Evolutionary conservation across 2,113 vertebrate genomes (phyloP), one percentile per base, ranked within the genome.

Genomic region (Crotalus helleri): DNA sequence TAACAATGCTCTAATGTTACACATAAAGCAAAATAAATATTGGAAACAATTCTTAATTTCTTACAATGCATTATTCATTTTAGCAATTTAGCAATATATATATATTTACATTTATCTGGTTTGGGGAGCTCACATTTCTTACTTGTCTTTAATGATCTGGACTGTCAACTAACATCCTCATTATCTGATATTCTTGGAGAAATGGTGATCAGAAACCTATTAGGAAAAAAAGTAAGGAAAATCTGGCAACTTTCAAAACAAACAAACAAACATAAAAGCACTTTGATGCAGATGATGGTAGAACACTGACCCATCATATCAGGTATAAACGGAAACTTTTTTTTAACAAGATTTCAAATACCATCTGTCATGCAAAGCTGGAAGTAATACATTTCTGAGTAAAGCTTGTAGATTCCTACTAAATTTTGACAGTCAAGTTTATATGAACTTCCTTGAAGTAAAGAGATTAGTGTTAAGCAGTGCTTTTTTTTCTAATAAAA

Each of bases 301-400:
- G 53, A 94, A 96, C n/a, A 95, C 24, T 94, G 61, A 94, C 53
- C 85, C 87, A 61, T 90, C 94, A 93, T 23, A 64, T 92, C 49
- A 93, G 33, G 91, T 87, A 94, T 91, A 91, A 94, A 17, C 39
- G 92, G 10, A 89, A 94, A 69, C n/a, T 29, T 59, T 94, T 96
- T 94, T 96, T 96, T 92, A 94, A 95, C 64, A 95, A 74, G 10
- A 0, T 17, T 95, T 95, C 44, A 96, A 92, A 58, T 88, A 93
- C 90, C n/a, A 94, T 93, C 44, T 97, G 33, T 92, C 87, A 85
- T 61, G 10, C 39, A 95, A 92, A 44, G 93, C 51, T 55, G 33
- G 46, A 94, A 57, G n/a, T 93, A 96, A 96, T 96, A 59, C 92
- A 92, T 12, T 95, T 96, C 64, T 94, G 29, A 95, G 29, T 94